Conservation (phyloP, 2,888 invertebrate species). For the Cephus sareptanus region DNA sequence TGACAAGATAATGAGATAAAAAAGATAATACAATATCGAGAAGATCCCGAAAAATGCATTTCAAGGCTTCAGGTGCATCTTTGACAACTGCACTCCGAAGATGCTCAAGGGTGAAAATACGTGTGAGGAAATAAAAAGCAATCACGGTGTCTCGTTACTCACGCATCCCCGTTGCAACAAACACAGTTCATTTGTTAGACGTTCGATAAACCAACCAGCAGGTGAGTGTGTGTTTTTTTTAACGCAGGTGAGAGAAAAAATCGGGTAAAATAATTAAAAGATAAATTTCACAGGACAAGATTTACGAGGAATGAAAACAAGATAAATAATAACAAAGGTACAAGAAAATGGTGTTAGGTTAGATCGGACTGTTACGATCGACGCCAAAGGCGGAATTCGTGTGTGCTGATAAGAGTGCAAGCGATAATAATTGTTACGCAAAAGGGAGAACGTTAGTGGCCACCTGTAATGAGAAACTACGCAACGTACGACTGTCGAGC, state of each 20-base stretch:
- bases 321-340: background rate
- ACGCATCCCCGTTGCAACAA: conserved; percentile 52
- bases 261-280: background rate
- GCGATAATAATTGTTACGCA: background rate
- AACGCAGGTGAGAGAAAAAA: background rate
- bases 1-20: background rate
- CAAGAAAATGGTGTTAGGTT: conserved; percentile 23
- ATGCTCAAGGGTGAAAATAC: background rate
- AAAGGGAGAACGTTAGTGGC: background rate
- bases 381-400: background rate
- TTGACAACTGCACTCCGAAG: background rate
- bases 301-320: background rate
- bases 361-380: background rate
- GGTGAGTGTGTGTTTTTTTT: background rate
- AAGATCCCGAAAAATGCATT: background rate
- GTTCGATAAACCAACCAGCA: background rate
- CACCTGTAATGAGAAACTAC: background rate
- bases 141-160: conserved; percentile 10
- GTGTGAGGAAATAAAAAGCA: conserved; percentile 10
- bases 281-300: background rate
- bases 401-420: background rate
- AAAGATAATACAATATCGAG: background rate
- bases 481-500: background rate
- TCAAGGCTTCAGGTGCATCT: background rate
- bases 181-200: conserved; percentile 52